Base-by-base conservation (phyloP, 37 sponge, comb jelly and placozoan species). In the Dysidea cf. avara region DNA sequence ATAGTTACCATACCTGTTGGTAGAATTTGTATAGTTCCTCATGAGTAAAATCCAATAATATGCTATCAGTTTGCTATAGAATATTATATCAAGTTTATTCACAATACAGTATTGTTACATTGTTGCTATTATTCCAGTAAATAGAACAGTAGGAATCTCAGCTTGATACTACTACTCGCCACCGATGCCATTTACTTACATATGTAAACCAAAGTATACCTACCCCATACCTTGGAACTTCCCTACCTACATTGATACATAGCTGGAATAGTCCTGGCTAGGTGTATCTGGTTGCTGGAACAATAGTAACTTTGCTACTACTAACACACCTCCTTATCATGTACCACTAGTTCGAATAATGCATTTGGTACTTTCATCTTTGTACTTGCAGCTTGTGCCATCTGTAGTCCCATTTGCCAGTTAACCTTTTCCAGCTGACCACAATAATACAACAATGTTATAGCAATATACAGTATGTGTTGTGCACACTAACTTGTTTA, bases 321-420 rank as follows among this genome's bases (percentile, higher is more conserved):
- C 40, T 78, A 17, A 46, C 47, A 52, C 31, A 76, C 84, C 72
- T 89, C 70, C 52, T 71, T 85, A 14, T 67, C 66, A 36, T 59
- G 31, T 2, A 91, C 70, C 3, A 37, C 68, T 39, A 88, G 76
- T 53, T 93, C 89, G 66, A 93, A 85, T n/a, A 84, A 43, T 17
- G 96, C 96, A 49, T 91, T 95, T 5, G 96, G 96, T 25, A 56
- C 56, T 74, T 95, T 95, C 83, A 87, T 56, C 66, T 80, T 87
- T 3, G 81, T 59, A 20, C 81, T 68, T 35, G 66, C 73, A 0
- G 86, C 62, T 52, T 91, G 88, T 7, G 87, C 92, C 79, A 95
- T 81, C 31, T 89, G 81, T 6, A 95, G 61, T 66, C 84, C 87
- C 53, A 91, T 61, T 56, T 89, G 64, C 96, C 96, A 95, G 64